Percentiles rank a stretch among this genome's conserved stretches.
Conservation (phyloP, 2,888 invertebrate species). For the Xylophagus ater region DNA sequence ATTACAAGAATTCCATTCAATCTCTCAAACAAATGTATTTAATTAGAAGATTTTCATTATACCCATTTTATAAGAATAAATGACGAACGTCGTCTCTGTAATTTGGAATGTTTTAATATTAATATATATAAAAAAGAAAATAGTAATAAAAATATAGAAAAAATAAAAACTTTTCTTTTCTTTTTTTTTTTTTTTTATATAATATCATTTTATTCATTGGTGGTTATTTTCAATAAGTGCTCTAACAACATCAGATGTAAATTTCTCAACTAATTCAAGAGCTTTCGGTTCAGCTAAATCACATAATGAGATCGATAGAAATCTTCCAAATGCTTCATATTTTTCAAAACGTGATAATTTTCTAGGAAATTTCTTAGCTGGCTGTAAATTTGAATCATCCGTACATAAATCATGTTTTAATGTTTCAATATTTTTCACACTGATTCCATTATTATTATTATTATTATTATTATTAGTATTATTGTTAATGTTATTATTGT, state of each 20-base stretch:
- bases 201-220: conserved; percentile 3
- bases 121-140: neutral
- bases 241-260: conserved; percentile 34
- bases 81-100: too few species aligned
- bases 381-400: conserved; percentile 8
- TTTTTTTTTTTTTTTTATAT: conserved; percentile 6
- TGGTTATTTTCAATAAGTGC: conserved; percentile 25
- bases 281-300: conserved; percentile 32
- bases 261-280: conserved; percentile 32
- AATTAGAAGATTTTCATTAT: too few species aligned
- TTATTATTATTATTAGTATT: too few species aligned
- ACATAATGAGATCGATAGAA: conserved; percentile 31
- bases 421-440: conserved; percentile 12
- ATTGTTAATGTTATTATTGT: too few species aligned
- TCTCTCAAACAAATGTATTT: too few species aligned
- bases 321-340: conserved; percentile 35
- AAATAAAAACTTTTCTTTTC: neutral
- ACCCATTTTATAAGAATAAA: too few species aligned
- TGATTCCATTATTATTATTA: neutral
- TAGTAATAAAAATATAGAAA: too few species aligned
- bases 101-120: too few species aligned
- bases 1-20: too few species aligned
- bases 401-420: conserved; percentile 10
- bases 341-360: conserved; percentile 21
- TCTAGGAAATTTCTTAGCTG: conserved; percentile 13